phyloP scores from a whole-genome alignment of 2,888 invertebrate species.

The Euplexia lucipara region DNA sequence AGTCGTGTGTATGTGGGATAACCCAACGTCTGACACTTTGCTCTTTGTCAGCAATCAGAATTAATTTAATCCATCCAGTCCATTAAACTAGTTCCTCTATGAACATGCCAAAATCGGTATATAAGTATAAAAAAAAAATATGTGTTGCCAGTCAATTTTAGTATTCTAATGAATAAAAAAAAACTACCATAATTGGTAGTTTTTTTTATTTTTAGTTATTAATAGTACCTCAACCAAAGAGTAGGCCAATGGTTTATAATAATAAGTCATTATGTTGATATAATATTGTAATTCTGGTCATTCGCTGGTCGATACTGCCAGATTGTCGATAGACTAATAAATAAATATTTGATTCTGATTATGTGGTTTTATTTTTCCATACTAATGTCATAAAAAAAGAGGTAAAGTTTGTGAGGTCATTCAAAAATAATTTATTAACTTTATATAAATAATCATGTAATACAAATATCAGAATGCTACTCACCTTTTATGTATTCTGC shows the following conservation, averaged over 20 bases:
- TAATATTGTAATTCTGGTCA: slow-evolving; percentile 73
- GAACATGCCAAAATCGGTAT: not conserved
- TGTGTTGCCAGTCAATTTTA: slow-evolving; percentile 26
- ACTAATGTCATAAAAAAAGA: too few species aligned
- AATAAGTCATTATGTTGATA: slow-evolving; percentile 56
- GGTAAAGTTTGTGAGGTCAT: too few species aligned
- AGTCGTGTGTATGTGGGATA: too few species aligned
- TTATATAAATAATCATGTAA: too few species aligned
- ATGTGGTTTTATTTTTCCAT: slow-evolving; percentile 29
- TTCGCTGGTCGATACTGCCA: slow-evolving; percentile 84
- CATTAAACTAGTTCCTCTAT: slow-evolving; percentile 27
- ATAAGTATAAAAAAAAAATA: not conserved
- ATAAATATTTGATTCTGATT: slow-evolving; percentile 70
- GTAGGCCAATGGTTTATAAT: slow-evolving; percentile 58
- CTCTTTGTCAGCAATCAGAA: not conserved
- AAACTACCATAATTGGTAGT: too few species aligned
- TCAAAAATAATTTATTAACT: too few species aligned
- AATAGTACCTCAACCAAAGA: slow-evolving; percentile 58
- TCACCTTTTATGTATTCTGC: not conserved
- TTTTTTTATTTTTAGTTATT: slow-evolving; percentile 14
- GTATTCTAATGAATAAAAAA: too few species aligned
- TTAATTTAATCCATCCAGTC: not conserved
- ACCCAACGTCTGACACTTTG: too few species aligned
- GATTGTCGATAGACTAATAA: slow-evolving; percentile 77
- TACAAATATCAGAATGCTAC: too few species aligned